Percentiles rank a stretch among this genome's conserved stretches.
Conservation (phyloP, 30 jellyfish, hydroid and myxozoan species). For the Clytia hemisphaerica region DNA sequence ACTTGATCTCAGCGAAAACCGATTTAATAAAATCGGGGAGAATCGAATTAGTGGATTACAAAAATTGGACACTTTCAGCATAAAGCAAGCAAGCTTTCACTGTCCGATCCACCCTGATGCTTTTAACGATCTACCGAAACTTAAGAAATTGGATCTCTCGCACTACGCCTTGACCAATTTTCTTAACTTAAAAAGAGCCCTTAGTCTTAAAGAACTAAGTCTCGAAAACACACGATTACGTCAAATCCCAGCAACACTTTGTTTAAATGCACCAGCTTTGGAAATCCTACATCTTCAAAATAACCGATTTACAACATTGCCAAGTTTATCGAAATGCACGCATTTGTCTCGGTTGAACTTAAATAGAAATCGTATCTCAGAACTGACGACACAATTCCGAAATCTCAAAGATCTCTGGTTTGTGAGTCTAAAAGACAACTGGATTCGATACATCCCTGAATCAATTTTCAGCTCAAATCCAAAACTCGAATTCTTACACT, state of each 20-base stretch:
- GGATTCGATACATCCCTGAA: constrained; percentile 31
- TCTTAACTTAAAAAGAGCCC: constrained; percentile 67
- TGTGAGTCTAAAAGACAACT: constrained; percentile 54
- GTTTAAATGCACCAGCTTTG: constrained; percentile 25
- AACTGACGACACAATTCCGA: constrained; percentile 9
- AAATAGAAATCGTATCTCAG: neutral
- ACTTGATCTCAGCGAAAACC: constrained; percentile 9
- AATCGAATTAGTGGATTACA: constrained; percentile 28
- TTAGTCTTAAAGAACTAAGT: constrained; percentile 39
- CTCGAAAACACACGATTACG: constrained; percentile 38
- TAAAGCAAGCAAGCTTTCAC: too few species aligned
- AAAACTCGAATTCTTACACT: constrained; percentile 26
- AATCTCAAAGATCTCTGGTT: constrained; percentile 27
- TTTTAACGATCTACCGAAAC: constrained; percentile 11
- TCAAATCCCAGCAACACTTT: constrained; percentile 26
- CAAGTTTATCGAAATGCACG: constrained; percentile 4
- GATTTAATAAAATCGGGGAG: neutral
- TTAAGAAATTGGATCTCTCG: constrained; percentile 15
- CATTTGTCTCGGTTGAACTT: neutral
- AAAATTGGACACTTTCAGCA: too few species aligned
- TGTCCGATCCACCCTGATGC: constrained; percentile 21
- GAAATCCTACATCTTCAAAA: neutral
- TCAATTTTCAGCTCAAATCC: constrained; percentile 36
- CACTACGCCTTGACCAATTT: constrained; percentile 25
- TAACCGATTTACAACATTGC: neutral